Evolutionary conservation across 2,113 vertebrate genomes (phyloP), one percentile per base, ranked within the genome.

Genomic region (Glaucomys volans): DNA sequence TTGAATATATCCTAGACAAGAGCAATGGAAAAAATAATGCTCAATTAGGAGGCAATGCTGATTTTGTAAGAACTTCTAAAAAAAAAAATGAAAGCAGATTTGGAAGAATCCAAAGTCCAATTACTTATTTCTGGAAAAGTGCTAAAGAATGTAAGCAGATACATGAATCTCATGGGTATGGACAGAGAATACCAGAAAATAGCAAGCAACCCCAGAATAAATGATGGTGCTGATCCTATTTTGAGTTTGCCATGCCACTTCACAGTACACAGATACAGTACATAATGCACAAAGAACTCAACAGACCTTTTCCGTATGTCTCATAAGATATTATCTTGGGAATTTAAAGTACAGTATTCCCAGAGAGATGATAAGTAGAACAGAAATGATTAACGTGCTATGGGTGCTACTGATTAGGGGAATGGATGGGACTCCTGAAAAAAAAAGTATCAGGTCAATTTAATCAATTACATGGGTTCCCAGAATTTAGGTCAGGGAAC

Each of bases 311-410:
- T 77, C 80, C 59, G 4, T 79, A 85, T 92, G 85, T 86, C 72
- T 92, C 20, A n/a, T 35, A 75, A 90, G 71, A 42, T 52, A 67
- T 0, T n/a, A 40, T 72, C 69, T 87, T 40, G 96, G 90, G 95
- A 90, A 95, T 85, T 95, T 80, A 88, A 95, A 97, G 76, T 66
- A 87, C 32, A 74, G 64, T 90, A 94, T 97, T 97, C 95, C 95
- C 89, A 96, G 82, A 84, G 50, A 95, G 83, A 57, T 35, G 82
- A 54, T 59, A 81, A 96, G 62, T 37, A 80, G 18, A 81, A 81
- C 9, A 88, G 80, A 72, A 93, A 93, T 66, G 79, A 84, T 89
- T 71, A 77, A n/a, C 24, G 87, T 0, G 20, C 42, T 30, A 13
- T 90, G 40, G 52, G 26, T 93, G 67, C 32, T 93, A 77, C 16